Conservation (phyloP, 2,113 vertebrate genomes). For the Hystrix cristata region DNA sequence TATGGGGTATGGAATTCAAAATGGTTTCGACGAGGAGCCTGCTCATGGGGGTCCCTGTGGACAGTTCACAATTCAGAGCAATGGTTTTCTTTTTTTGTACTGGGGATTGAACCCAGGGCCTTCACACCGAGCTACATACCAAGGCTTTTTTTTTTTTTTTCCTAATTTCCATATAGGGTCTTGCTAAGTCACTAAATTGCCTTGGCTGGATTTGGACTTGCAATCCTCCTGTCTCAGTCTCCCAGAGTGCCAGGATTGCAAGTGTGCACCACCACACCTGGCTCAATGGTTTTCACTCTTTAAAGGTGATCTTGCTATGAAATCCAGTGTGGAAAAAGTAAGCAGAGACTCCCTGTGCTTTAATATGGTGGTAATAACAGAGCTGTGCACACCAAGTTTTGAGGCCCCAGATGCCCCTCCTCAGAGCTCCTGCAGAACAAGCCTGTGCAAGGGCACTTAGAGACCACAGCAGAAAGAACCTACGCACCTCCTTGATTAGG, state of each 20-base stretch:
- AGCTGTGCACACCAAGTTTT: background rate
- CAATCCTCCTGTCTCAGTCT: background rate
- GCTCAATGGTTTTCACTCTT: background rate
- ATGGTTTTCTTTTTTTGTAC: background rate
- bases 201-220: background rate
- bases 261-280: background rate
- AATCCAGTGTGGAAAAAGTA: background rate
- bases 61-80: background rate
- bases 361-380: too few species aligned
- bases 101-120: background rate
- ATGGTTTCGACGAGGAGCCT: background rate
- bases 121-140: background rate
- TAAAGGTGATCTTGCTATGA: background rate
- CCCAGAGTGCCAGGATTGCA: background rate
- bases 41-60: background rate
- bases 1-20: background rate
- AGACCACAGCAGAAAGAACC: background rate
- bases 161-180: background rate
- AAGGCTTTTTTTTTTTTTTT: background rate
- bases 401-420: background rate
- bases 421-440: background rate
- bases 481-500: conserved; percentile 95
- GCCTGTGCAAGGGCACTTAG: background rate
- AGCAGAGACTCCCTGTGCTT: background rate
- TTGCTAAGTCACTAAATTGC: background rate